phyloP scores from a whole-genome alignment of 2,888 invertebrate species.

The Pyrrhosoma nymphula region DNA sequence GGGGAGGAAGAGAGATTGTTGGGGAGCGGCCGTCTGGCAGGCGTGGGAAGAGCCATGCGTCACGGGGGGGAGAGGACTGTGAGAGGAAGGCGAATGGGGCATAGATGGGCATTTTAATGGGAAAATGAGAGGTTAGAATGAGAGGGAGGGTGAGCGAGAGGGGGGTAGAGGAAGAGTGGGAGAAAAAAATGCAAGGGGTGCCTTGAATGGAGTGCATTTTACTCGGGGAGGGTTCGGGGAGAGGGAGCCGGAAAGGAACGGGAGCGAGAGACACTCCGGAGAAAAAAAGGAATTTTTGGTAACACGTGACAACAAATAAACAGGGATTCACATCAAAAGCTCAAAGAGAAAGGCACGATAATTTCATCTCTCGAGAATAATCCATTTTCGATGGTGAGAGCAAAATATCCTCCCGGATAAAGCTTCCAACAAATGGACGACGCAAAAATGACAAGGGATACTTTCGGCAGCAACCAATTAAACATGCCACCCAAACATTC shows the following conservation, averaged over 20 bases:
- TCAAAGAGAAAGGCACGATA: neutral
- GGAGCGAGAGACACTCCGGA: neutral
- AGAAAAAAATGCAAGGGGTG: neutral
- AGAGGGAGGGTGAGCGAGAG: neutral
- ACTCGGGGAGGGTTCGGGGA: too few species aligned
- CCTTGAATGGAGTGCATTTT: neutral
- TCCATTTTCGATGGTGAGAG: neutral
- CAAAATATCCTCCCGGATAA: neutral
- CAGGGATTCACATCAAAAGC: neutral
- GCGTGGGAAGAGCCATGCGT: neutral
- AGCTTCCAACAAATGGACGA: neutral
- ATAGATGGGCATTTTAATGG: neutral
- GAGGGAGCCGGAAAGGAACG: neutral
- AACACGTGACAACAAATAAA: neutral
- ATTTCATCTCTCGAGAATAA: neutral
- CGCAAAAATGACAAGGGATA: neutral
- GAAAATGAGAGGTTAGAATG: conserved; percentile 6
- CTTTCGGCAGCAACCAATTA: neutral
- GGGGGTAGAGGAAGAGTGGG: neutral
- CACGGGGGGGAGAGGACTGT: neutral
- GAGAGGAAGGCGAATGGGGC: neutral
- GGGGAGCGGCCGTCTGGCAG: neutral
- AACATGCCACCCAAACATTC: neutral
- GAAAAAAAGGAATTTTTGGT: neutral
- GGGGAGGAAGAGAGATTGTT: neutral